phyloP scores from a whole-genome alignment of 2,797 vertebrate species.

The Gobionotothen gibberifrons region DNA sequence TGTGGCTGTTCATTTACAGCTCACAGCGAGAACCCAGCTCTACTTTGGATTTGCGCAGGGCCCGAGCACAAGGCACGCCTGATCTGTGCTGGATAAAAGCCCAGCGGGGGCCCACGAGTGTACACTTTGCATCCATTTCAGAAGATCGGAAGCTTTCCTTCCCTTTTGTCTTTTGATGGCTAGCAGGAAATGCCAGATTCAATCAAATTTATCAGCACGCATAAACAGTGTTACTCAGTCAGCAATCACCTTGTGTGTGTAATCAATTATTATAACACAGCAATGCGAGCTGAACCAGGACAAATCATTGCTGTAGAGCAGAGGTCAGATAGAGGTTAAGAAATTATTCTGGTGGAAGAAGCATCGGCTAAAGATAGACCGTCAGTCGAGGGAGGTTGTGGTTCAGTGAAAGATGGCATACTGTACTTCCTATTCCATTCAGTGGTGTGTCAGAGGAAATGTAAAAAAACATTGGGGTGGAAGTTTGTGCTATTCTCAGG shows the following conservation, averaged over 20 bases:
- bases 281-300: constrained; percentile 3
- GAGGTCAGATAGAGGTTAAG: constrained; percentile 42
- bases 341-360: constrained; percentile 24
- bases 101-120: constrained; percentile 35
- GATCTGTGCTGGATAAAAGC: constrained; percentile 64
- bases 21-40: constrained; percentile 66
- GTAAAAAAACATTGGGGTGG: constrained; percentile 10
- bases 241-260: constrained; percentile 23
- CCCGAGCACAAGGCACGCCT: constrained; percentile 53
- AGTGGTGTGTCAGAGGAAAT: constrained; percentile 18
- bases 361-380: constrained; percentile 18
- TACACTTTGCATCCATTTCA: constrained; percentile 31
- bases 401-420: constrained; percentile 13
- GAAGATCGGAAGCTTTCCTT: constrained; percentile 33
- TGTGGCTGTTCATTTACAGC: constrained; percentile 71
- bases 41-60: constrained; percentile 56
- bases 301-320: constrained; percentile 22
- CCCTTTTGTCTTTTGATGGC: constrained; percentile 47
- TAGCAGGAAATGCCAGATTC: constrained; percentile 52
- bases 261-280: constrained; percentile 14
- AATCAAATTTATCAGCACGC: constrained; percentile 34
- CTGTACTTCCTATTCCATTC: constrained; percentile 13
- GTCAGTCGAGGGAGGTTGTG: constrained; percentile 5
- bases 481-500: constrained; percentile 11
- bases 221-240: constrained; percentile 12